Evolutionary conservation across 1,140 invertebrate species (phyloP), one percentile per base, ranked within the genome.

Genomic region (Drosophila lini): DNA sequence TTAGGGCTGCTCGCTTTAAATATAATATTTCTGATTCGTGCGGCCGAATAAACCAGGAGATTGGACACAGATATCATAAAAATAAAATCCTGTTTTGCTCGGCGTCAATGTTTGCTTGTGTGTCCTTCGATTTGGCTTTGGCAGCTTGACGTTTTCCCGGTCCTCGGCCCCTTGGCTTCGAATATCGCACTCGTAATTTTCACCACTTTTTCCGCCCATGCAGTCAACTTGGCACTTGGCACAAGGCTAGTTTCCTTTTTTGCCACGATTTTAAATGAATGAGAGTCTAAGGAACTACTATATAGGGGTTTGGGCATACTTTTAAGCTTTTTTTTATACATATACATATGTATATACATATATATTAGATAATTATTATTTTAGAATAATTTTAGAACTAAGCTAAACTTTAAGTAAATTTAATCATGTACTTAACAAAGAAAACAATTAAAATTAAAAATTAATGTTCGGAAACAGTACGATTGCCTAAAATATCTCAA

Each of bases 1-100:
- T 73, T 73, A 78, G 74, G 75, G 74, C 75, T 61, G 42, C 31
- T 77, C 42, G 48, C 36, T 42, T 67, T 69, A 63, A 90, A 90
- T 90, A 86, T 86, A 90, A 90, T 90, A 90, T 81, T 83, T 90
- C 79, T 74, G 89, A 91, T 91, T 91, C 89, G 89, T 91, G 84
- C 73, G 77, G 73, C 68, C 79, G 89, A 91, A 91, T 91, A 91
- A 91, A 91, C 91, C 89, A 91, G 74, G 60, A 91, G 89, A 91
- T 91, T 91, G 89, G 89, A 91, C 89, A 91, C 90, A 91, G 89
- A 91, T 91, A 91, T 91, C 89, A 89, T 91, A 91, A 91, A 91
- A 91, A 91, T 91, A 80, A 89, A 85, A 85, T 85, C 89, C 89
- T 91, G 78, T 71, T 76, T 64, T 69, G 47, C 28, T 40, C 45